Percentiles rank a stretch among this genome's conserved stretches.
phyloP scores from a whole-genome alignment of 2,797 vertebrate species.

The Acipenser transmontanus region DNA sequence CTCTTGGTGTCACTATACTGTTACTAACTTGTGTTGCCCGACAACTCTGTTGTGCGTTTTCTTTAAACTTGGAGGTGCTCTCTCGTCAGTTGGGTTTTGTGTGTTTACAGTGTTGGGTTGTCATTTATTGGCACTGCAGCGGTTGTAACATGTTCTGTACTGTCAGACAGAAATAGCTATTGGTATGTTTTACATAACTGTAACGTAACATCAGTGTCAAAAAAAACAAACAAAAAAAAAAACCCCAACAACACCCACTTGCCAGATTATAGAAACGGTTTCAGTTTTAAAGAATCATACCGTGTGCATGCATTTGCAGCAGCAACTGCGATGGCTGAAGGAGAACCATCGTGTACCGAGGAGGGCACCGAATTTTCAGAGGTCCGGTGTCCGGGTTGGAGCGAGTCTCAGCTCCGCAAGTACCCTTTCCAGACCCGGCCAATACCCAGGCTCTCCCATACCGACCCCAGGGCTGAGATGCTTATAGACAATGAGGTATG shows the following conservation, averaged over 20 bases:
- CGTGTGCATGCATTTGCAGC: no score
- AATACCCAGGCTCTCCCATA: conserved; percentile 83
- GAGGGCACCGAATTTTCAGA: conserved; percentile 35
- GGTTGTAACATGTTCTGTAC: not conserved
- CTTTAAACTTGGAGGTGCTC: not conserved
- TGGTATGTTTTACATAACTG: not conserved
- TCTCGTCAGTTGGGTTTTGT: conserved; percentile 31
- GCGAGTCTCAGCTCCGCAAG: conserved; percentile 77
- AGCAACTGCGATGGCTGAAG: conserved; percentile 56
- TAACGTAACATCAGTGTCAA: not conserved
- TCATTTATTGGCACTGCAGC: not conserved
- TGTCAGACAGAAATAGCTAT: no score
- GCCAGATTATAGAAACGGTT: no score
- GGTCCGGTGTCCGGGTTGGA: conserved; percentile 59
- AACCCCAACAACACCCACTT: no score
- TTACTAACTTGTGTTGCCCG: no score
- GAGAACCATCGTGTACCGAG: conserved; percentile 48
- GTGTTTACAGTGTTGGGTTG: conserved; percentile 37
- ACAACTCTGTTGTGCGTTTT: no score
- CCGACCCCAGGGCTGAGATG: conserved; percentile 83
- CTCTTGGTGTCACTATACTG: conserved; percentile 37
- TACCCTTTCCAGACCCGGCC: conserved; percentile 76
- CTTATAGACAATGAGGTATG: conserved; percentile 92
- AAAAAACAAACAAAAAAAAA: not conserved
- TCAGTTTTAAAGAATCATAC: no score